Evolutionary conservation across 2,113 vertebrate species (phyloP), one percentile per base, ranked within the genome.

Genomic region (Naja naja): DNA sequence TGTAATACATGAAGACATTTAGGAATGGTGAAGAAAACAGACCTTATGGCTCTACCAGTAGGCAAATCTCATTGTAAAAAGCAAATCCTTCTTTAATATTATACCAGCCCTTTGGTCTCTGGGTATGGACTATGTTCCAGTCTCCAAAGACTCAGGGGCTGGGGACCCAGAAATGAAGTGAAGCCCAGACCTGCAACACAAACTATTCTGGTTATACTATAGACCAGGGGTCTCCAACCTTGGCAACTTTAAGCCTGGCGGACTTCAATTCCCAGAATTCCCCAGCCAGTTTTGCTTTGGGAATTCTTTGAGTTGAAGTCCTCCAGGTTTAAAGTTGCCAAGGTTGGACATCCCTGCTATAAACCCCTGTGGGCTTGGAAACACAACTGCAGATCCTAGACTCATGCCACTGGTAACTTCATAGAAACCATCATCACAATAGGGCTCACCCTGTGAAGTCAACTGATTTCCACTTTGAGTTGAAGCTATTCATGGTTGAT

Each of bases 1-100:
- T 88, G 23, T 58, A 92, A n/a, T 54, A 34, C n/a, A 56, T 53
- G 39, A 25, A 91, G 30, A 52, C 93, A 88, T 54, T 8, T 90
- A 87, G 89, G 89, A n/a, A 47, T 54, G 49, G 74, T 86, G n/a
- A n/a, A 9, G 25, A 43, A 74, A 91, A 30, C 39, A 90, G 3
- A 87, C 22, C 8, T 69, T 27, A 5, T 53, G 54, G 27, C 88
- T 85, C 58, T 39, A 58, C 52, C 53, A 92, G 92, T 91, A 90
- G 93, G 93, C 54, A 6, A 8, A 53, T 93, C 91, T 60, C 93
- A 92, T 54, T 86, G 18, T 64, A 89, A 93, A 92, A 88, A 91
- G 54, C 8, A 56, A 30, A 58, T 87, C 53, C 23, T n/a, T 53
- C 5, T 47, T 93, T 87, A n/a, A 30, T 58, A 52, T 39, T 52